A percentile compares a stretch with the other conserved stretches of the same genome.
Conservation (phyloP, 1,140 invertebrate genomes). For the Aphis craccivora region DNA sequence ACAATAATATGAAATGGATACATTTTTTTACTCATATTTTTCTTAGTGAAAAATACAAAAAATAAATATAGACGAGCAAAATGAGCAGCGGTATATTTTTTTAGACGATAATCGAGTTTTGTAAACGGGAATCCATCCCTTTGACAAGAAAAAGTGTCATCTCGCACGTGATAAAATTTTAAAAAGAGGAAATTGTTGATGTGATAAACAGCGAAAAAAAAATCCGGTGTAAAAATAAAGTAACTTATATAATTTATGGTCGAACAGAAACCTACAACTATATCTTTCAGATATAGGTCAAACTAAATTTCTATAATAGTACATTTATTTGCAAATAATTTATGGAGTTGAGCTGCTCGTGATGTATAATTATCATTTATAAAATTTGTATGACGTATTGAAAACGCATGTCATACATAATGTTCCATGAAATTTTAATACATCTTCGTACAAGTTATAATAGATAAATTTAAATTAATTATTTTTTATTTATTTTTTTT, state of each 20-base stretch:
- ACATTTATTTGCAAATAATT: background rate
- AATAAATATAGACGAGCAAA: background rate
- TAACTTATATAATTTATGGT: background rate
- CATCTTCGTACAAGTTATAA: background rate
- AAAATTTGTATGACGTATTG: background rate
- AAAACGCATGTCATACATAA: background rate
- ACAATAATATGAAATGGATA: background rate
- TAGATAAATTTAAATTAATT: background rate
- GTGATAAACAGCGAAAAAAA: background rate
- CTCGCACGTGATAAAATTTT: background rate
- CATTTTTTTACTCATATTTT: background rate
- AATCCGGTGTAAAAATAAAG: background rate
- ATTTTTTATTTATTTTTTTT: background rate
- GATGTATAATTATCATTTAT: background rate
- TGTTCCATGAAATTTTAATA: background rate
- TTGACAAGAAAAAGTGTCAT: background rate
- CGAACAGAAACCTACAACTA: background rate
- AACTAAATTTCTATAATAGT: background rate
- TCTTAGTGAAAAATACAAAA: background rate
- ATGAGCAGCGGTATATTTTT: background rate
- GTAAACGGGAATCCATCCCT: background rate
- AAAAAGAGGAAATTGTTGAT: background rate
- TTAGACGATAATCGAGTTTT: background rate
- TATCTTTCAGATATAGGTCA: background rate
- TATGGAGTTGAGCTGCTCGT: background rate